These are phyloP conservation scores for Drosophila bifasciata DNA, from an alignment of 1,140 invertebrate genomes.

Conservation along the genomic window DNA sequence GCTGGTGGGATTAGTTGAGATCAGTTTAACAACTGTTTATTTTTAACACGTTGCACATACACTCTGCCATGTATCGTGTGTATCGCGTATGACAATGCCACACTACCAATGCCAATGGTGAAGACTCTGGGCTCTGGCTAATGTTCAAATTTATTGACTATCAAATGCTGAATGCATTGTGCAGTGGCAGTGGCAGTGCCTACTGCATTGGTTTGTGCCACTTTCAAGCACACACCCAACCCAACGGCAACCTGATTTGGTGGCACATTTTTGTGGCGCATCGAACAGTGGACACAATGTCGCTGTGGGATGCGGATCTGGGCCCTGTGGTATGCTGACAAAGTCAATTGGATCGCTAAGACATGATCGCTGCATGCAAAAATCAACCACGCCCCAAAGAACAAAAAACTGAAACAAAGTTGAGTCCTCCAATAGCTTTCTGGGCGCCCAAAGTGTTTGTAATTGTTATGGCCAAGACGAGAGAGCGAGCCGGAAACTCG, in stretches of 20 bases:
- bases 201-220: slow-evolving; percentile 78
- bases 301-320: too few species aligned
- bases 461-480: slow-evolving; percentile 50
- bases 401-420: slow-evolving; percentile 18
- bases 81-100: slow-evolving; percentile 23
- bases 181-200: slow-evolving; percentile 20
- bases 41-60: slow-evolving; percentile 79
- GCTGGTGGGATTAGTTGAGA: slow-evolving; percentile 70
- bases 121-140: slow-evolving; percentile 36
- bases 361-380: slow-evolving; percentile 22
- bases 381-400: slow-evolving; percentile 38
- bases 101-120: slow-evolving; percentile 23
- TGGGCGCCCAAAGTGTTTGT: slow-evolving; percentile 45
- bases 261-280: too few species aligned
- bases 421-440: slow-evolving; percentile 17
- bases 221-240: slow-evolving; percentile 15
- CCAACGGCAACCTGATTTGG: too few species aligned
- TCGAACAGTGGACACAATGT: too few species aligned
- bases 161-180: slow-evolving; percentile 66
- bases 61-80: slow-evolving; percentile 15
- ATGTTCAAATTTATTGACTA: slow-evolving; percentile 75
- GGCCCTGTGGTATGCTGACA: neutral
- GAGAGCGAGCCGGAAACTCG: slow-evolving; percentile 45
- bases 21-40: slow-evolving; percentile 79
- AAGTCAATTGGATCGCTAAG: slow-evolving; percentile 6